Conservation (phyloP, 1,140 invertebrate species). For the Rhynchophorus ferrugineus region DNA sequence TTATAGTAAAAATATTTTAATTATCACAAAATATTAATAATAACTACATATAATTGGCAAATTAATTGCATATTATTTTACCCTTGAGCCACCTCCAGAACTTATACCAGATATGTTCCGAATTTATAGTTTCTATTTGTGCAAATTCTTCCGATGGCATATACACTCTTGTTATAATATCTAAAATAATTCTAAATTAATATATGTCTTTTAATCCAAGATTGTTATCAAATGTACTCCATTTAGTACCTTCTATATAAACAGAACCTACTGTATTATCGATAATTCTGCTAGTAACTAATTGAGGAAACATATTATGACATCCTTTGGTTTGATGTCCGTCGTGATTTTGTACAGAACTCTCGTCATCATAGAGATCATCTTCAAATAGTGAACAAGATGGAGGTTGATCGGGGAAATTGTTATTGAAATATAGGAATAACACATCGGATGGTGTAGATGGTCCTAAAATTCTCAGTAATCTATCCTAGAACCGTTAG, state of each 20-base stretch:
- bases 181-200: constrained; percentile 3
- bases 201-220: not conserved
- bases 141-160: constrained; percentile 15
- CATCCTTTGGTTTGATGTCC: not conserved
- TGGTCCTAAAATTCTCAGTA: constrained; percentile 7
- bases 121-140: not conserved
- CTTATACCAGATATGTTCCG: not conserved
- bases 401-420: constrained; percentile 10
- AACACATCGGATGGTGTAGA: constrained; percentile 1
- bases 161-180: constrained; percentile 11
- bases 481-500: constrained; percentile 13
- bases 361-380: not conserved
- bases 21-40: too few relatives aligned
- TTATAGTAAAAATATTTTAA: not conserved
- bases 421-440: constrained; percentile 13
- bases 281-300: constrained; percentile 7
- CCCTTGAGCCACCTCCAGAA: constrained; percentile 5
- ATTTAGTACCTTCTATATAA: constrained; percentile 8
- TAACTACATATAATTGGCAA: not conserved
- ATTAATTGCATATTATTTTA: not conserved
- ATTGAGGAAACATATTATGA: constrained; percentile 13
- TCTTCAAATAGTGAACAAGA: constrained; percentile 11
- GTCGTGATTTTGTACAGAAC: not conserved
- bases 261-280: not conserved
- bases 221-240: not conserved